Percentiles rank a stretch among this genome's conserved stretches.
These are phyloP conservation scores for Deilephila elpenor DNA, from an alignment of 2,888 invertebrate genomes.

Conservation along the genomic window DNA sequence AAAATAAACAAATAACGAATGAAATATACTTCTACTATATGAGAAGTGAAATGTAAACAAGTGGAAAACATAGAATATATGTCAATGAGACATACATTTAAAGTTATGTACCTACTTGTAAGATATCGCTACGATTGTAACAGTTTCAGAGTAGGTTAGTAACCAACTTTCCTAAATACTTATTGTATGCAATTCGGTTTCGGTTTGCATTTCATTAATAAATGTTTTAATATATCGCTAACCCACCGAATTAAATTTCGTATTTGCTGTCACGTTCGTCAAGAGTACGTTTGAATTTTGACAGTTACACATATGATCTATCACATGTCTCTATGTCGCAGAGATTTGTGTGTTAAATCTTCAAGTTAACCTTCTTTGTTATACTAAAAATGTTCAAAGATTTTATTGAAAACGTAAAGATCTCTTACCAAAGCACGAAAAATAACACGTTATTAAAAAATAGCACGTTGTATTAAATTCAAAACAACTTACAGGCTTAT, in stretches of 20 bases:
- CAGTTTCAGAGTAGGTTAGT: background rate
- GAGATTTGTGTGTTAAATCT: background rate
- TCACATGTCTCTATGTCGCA: conserved; percentile 13
- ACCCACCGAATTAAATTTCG: background rate
- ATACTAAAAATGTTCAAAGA: background rate
- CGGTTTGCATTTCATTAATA: background rate
- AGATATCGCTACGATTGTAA: background rate
- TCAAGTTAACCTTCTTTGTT: background rate
- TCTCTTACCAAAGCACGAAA: background rate
- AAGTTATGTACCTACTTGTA: too few species aligned
- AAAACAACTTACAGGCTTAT: conserved; percentile 69
- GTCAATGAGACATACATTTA: background rate
- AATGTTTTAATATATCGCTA: background rate
- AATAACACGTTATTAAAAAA: background rate
- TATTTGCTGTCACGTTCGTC: background rate
- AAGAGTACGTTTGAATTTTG: conserved; percentile 22
- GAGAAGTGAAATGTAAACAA: conserved; percentile 1
- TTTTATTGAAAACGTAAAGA: background rate
- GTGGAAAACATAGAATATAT: background rate
- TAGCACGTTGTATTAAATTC: conserved; percentile 13
- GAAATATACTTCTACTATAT: background rate
- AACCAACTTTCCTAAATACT: background rate
- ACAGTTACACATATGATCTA: conserved; percentile 2
- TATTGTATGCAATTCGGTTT: background rate
- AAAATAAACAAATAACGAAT: background rate